Conservation (phyloP, 2,888 invertebrate species). For the Eupithecia abbreviata region DNA sequence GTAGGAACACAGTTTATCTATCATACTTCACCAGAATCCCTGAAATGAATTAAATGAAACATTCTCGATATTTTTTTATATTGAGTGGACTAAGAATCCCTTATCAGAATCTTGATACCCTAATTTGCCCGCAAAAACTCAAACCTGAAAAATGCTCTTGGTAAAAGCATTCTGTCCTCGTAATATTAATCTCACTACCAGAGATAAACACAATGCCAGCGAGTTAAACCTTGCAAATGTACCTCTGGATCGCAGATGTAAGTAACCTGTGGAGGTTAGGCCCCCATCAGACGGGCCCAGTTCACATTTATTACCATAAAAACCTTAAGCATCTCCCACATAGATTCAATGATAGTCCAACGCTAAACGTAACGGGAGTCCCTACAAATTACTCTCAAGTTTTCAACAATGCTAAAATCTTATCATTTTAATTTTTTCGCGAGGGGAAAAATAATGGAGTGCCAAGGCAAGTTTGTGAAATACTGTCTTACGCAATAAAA, state of each 20-base stretch:
- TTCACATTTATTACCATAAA: constrained; percentile 34
- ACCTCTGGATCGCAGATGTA: constrained; percentile 22
- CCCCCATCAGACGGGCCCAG: constrained; percentile 34
- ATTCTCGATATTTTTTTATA: too few species aligned
- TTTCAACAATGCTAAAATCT: constrained; percentile 37
- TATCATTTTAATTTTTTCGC: constrained; percentile 44
- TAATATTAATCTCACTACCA: constrained; percentile 31
- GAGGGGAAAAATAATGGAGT: constrained; percentile 45
- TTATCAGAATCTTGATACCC: background rate
- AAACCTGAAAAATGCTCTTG: constrained; percentile 11
- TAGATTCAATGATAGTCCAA: constrained; percentile 31
- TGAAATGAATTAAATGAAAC: too few species aligned
- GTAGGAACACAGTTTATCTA: too few species aligned
- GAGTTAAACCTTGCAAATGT: constrained; percentile 29
- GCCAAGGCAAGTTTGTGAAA: constrained; percentile 44
- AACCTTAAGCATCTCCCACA: constrained; percentile 26
- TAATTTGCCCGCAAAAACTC: constrained; percentile 9
- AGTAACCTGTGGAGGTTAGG: constrained; percentile 17
- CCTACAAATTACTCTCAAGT: constrained; percentile 32
- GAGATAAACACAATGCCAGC: constrained; percentile 31
- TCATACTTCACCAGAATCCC: too few species aligned
- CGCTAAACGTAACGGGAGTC: constrained; percentile 28
- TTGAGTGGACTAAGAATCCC: too few species aligned
- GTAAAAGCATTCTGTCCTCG: constrained; percentile 25
- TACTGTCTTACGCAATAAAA: constrained; percentile 47